Conservation (phyloP, 2,888 invertebrate genomes). For the Lasioglossum zephyrum region DNA sequence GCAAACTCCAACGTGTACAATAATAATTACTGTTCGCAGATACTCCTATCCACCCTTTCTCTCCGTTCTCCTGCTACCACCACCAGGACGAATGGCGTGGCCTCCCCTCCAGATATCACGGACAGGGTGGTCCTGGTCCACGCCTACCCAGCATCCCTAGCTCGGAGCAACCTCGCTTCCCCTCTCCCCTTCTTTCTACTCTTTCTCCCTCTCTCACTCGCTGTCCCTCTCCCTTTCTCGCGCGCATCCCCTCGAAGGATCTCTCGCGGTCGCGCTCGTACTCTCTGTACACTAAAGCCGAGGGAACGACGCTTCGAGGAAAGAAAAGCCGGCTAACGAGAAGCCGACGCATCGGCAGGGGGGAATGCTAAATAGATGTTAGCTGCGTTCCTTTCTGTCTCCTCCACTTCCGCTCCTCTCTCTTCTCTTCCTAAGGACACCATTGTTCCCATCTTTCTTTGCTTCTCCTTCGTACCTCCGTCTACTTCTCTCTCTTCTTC, state of each 20-base stretch:
- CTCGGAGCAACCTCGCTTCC: constrained; percentile 61
- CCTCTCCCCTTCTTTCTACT: constrained; percentile 49
- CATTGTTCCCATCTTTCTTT: constrained; percentile 10
- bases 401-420: constrained; percentile 52
- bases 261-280: constrained; percentile 53
- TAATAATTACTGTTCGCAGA: constrained; percentile 77
- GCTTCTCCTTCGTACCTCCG: constrained; percentile 38
- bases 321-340: constrained; percentile 80
- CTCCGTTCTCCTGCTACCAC: constrained; percentile 65
- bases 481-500: constrained; percentile 29
- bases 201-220: constrained; percentile 19
- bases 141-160: constrained; percentile 76
- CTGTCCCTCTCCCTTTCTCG: constrained; percentile 42
- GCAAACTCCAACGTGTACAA: constrained; percentile 81
- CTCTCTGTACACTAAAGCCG: constrained; percentile 27
- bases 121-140: constrained; percentile 76
- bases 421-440: constrained; percentile 27
- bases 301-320: constrained; percentile 59
- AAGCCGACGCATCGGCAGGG: constrained; percentile 81
- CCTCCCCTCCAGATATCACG: constrained; percentile 66
- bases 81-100: constrained; percentile 66
- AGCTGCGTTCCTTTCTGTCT: constrained; percentile 61
- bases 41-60: constrained; percentile 67
- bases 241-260: constrained; percentile 46
- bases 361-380: constrained; percentile 80